Base-by-base conservation (phyloP, 2,797 vertebrate species). In the Arnoldichthys spilopterus region DNA sequence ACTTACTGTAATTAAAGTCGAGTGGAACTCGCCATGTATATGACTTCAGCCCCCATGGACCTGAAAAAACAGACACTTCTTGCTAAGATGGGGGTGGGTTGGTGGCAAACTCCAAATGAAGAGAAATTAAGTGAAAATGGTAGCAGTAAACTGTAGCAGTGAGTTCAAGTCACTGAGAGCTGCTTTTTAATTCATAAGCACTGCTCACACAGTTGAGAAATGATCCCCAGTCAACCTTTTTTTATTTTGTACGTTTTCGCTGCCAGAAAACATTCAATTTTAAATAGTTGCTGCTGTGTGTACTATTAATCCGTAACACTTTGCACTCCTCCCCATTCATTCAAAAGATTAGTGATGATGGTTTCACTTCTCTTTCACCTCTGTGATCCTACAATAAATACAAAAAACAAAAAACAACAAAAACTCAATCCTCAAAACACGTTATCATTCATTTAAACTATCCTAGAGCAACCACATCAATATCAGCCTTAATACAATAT, bases 341-440 rank as follows among this genome's bases (percentile, higher is more conserved):
- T 34, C 66, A 75, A 66, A n/a, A 78, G 76, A 79, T 82, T 79
- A 78, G 59, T 71, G 47, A 63, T 47, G 80, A 74, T 74, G 62
- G 54, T 49, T 56, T 71, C 18, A 78, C 40, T 40, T 67, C 13
- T 16, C 15, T 45, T 53, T 70, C 47, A 74, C 43, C 73, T n/a
- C 56, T 56, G 56, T 61, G 77, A 74, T 81, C 62, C 62, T 16
- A 47, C 62, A 74, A 81, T 77, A 61, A 77, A 72, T 22, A 8
- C 74, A 70, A 6, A 70, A 34, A 70, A 71, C n/a, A 70, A 30
- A 71, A 16, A 71, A 30, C 2, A 76, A 61, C 56, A 70, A n/a
- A 0, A 64, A 34, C 56, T n/a, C n/a, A n/a, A n/a, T n/a, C n/a
- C n/a, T n/a, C n/a, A 15, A n/a, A n/a, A 8, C 15, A 51, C 4